Percentiles rank a stretch among this genome's conserved stretches.
These are phyloP conservation scores for Boulengeromyrus knoepffleri DNA, from an alignment of 2,113 vertebrate species.

Conservation along the genomic window DNA sequence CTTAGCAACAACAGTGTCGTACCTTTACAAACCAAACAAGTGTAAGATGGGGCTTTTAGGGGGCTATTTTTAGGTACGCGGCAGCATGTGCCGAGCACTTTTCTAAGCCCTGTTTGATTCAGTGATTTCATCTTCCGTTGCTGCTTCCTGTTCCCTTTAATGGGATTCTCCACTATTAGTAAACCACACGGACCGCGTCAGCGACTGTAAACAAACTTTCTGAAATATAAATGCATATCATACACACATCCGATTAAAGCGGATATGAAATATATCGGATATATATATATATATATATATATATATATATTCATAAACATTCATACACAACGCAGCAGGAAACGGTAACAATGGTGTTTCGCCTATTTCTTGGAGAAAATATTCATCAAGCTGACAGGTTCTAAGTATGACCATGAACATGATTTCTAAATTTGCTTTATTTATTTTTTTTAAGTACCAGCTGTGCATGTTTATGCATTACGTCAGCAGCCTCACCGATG, in stretches of 20 bases:
- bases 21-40: background rate
- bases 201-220: background rate
- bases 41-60: constrained; percentile 10
- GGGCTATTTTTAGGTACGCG: constrained; percentile 2
- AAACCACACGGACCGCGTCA: background rate
- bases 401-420: background rate
- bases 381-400: background rate
- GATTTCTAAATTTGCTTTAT: background rate
- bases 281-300: background rate
- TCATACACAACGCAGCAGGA: background rate
- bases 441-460: background rate
- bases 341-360: background rate
- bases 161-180: background rate
- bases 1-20: constrained; percentile 34
- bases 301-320: background rate
- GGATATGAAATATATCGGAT: background rate
- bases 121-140: background rate
- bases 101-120: background rate
- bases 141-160: background rate
- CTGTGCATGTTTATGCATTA: background rate
- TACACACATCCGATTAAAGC: background rate
- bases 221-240: background rate
- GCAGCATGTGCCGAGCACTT: background rate
- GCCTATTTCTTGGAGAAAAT: background rate
- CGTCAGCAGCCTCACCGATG: background rate